Base-by-base conservation (phyloP, 2,888 invertebrate species). In the Ormia ochracea region DNA sequence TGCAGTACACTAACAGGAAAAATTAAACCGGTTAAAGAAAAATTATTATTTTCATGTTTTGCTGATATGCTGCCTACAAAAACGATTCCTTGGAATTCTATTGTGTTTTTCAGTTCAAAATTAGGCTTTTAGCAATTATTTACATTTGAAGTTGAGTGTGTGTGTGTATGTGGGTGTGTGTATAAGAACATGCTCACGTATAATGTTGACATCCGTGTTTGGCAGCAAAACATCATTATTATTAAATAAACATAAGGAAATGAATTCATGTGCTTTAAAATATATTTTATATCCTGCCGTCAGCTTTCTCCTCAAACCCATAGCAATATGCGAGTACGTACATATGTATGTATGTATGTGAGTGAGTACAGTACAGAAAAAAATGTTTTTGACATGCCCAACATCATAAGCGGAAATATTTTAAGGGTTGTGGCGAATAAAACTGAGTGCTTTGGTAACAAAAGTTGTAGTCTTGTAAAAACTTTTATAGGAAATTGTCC, bases 401-500 rank as follows among this genome's bases (percentile, higher is more conserved):
- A 19, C 19, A 9, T 61, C 21, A 33, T 48, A 21, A 48, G 36
- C 33, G 48, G 23, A 63, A 38, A 50, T 48, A 14, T 48, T 36
- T 14, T 23, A n/a, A 21, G 33, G 26, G 33, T 19, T 21, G 43
- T 23, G 38, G 26, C 56, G n/a, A 31, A 48, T 0, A 50, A 45
- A 41, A 61, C 12, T 61, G 43, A 5, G 4, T n/a, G 45, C 31
- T 31, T 63, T 45, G 28, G 26, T 70, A 19, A 14, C 3, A 61
- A 52, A 50, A 52, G 10, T 59, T 59, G 3, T 31, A 21, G 38
- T 41, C 59, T 31, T 41, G 3, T 33, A 26, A 52, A 33, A 23
- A 10, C n/a, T 56, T 41, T 1, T 12, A 41, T 72, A 17, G 21
- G 14, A 52, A 72, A 52, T 52, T 31, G 61, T 61, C 70, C 61